A percentile compares a stretch with the other conserved stretches of the same genome.
phyloP scores from a whole-genome alignment of 2,797 vertebrate species.

The Steatocranus sp. region DNA sequence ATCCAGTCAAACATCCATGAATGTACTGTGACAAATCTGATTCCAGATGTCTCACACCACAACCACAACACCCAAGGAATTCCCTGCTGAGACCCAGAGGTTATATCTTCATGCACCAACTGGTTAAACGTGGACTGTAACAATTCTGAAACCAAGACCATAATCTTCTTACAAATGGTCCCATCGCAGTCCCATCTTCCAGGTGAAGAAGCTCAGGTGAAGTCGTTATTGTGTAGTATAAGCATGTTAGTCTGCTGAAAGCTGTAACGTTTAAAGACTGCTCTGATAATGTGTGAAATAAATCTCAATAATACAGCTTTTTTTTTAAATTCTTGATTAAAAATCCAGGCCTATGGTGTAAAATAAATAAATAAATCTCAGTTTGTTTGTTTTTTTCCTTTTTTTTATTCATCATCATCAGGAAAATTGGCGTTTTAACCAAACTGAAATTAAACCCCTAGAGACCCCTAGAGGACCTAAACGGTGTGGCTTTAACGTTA shows the following conservation, averaged over 20 bases:
- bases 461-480: not conserved
- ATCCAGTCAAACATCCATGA: not conserved
- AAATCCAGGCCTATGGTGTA: not conserved
- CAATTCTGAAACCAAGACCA: not conserved
- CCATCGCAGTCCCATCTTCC: not conserved
- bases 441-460: not conserved
- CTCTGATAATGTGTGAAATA: not conserved
- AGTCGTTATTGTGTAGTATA: not conserved
- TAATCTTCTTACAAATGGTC: not conserved
- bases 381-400: fast-evolving
- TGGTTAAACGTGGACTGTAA: not conserved
- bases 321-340: not conserved
- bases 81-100: not conserved
- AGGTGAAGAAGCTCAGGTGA: not conserved
- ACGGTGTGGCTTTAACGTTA: not conserved
- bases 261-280: not conserved
- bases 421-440: not conserved
- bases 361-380: not conserved
- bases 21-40: not conserved
- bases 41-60: not conserved
- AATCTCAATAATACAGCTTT: not conserved
- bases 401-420: not conserved
- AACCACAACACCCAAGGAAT: not conserved
- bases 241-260: not conserved
- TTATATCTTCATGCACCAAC: not conserved